Base-by-base conservation (phyloP, 2,888 invertebrate species). In the Drosophila cracens region DNA sequence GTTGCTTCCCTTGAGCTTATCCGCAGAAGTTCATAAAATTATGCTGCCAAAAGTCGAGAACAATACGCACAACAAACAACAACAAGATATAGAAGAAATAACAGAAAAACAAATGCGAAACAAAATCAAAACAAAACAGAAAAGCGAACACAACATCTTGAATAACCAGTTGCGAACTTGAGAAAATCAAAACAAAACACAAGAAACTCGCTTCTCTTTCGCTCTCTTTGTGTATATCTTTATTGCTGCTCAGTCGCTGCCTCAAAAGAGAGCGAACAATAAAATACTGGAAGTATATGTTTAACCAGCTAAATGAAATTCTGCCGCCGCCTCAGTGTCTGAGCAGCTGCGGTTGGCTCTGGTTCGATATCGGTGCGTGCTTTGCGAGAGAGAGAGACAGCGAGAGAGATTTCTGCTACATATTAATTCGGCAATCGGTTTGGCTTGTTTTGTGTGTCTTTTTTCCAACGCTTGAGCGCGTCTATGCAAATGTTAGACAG, bases 141-240 rank as follows among this genome's bases (percentile, higher is more conserved):
- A 18, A 21, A 25, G 27, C 52, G 38, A 65, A 70, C 68, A 71
- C 68, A 74, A 74, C 74, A 80, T 66, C 63, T 57, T 56, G 59
- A 71, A 60, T 64, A 86, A 90, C 87, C 82, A 90, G 90, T 90
- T 90, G 87, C 75, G 64, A 72, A 8, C 27, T 36, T 65, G 73
- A 52, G 61, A 57, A 72, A 77, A 87, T 74, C 90, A 89, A 90
- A 90, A 90, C 85, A 85, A 90, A 89, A 65, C 73, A n/a, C 60
- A 82, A 88, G 69, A 83, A 76, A 61, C 64, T 36, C 46, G 46
- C 36, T 29, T 36, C 52, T 31, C 54, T 65, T 33, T 29, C 34
- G 40, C 48, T 31, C 27, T 25, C 34, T 40, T 10, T 33, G 31
- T 25, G 13, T 25, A 27, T 51, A 51, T 21, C 27, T 67, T 46